These are phyloP conservation scores for Sclerodermus sp. DNA, from an alignment of 2,888 invertebrate genomes.

Conservation along the genomic window DNA sequence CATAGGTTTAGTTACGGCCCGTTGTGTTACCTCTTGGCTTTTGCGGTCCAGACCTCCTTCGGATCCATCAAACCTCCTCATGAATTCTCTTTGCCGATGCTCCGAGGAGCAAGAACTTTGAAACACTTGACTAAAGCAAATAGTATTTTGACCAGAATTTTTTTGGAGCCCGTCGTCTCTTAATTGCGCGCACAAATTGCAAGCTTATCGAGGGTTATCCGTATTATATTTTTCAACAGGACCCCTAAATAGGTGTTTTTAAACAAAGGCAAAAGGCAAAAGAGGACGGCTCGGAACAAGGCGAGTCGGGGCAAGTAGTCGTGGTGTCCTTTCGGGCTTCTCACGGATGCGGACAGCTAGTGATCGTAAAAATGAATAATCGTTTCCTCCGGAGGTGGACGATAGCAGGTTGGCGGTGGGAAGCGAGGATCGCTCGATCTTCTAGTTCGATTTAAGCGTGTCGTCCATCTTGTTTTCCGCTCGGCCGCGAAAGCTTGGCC, in stretches of 20 bases:
- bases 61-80: too few species aligned
- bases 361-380: conserved; percentile 24
- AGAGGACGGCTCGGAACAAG: too few species aligned
- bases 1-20: conserved; percentile 29
- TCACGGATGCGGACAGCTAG: conserved; percentile 17
- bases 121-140: too few species aligned
- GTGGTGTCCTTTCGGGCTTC: conserved; percentile 11
- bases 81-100: too few species aligned
- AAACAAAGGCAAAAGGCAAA: too few species aligned
- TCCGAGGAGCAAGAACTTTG: too few species aligned
- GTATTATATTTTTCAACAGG: too few species aligned
- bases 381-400: conserved; percentile 20
- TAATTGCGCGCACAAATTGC: too few species aligned
- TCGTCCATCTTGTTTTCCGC: not conserved
- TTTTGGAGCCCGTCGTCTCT: too few species aligned
- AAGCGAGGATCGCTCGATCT: not conserved
- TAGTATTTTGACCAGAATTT: too few species aligned
- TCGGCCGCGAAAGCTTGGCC: not conserved
- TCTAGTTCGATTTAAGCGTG: conserved; percentile 3
- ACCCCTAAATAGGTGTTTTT: conserved; percentile 5
- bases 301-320: not conserved
- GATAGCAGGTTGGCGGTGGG: conserved; percentile 2
- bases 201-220: too few species aligned
- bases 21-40: not conserved
- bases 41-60: not conserved